Percentiles rank a stretch among this genome's conserved stretches.
Conservation (phyloP, 2,888 invertebrate species). For the Neoascia interrupta region DNA sequence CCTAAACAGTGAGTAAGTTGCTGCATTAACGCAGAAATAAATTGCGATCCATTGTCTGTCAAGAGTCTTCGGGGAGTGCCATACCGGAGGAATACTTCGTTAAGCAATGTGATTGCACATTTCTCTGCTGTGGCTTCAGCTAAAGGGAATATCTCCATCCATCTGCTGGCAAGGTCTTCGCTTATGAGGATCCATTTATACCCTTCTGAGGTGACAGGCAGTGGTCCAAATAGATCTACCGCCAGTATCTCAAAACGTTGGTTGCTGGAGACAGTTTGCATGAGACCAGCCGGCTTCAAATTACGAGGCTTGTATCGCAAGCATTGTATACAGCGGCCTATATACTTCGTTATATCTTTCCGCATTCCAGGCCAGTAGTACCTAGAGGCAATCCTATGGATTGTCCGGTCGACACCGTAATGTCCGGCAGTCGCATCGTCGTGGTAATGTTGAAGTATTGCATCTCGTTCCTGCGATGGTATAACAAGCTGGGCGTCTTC, state of each 20-base stretch:
- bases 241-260: slow-evolving; percentile 65
- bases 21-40: slow-evolving; percentile 75
- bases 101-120: slow-evolving; percentile 71
- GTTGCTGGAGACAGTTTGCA: slow-evolving; percentile 55
- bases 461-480: slow-evolving; percentile 1
- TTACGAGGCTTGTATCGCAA: slow-evolving; percentile 58
- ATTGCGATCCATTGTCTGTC: slow-evolving; percentile 76
- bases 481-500: slow-evolving; percentile 17
- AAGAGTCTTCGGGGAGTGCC: slow-evolving; percentile 74
- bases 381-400: not conserved
- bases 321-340: slow-evolving; percentile 43
- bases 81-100: slow-evolving; percentile 75
- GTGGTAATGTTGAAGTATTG: slow-evolving; percentile 54
- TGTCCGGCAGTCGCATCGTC: slow-evolving; percentile 14
- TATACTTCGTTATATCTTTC: not conserved
- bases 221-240: slow-evolving; percentile 64
- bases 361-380: slow-evolving; percentile 18
- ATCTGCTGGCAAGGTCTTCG: slow-evolving; percentile 72
- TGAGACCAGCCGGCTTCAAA: slow-evolving; percentile 65
- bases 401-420: slow-evolving; percentile 5
- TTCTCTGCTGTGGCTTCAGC: slow-evolving; percentile 72
- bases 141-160: slow-evolving; percentile 74
- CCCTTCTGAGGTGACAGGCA: slow-evolving; percentile 43
- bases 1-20: slow-evolving; percentile 65
- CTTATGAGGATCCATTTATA: slow-evolving; percentile 72